These are phyloP conservation scores for Neoitamus cyanurus DNA, from an alignment of 2,888 invertebrate genomes.

Conservation along the genomic window DNA sequence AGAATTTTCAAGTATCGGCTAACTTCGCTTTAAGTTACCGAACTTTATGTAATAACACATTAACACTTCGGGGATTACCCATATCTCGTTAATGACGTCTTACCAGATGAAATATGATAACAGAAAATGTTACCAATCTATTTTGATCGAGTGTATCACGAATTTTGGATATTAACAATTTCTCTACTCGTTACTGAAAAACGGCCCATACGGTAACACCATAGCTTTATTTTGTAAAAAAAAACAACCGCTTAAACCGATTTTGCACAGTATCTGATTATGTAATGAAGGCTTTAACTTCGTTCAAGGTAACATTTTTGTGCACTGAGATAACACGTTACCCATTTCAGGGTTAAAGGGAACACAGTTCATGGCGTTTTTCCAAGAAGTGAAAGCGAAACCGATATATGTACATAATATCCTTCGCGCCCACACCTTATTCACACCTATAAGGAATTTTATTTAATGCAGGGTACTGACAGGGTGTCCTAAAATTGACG, in stretches of 20 bases:
- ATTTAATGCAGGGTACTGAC: too few species aligned
- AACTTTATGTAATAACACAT: background rate
- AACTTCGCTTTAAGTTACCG: background rate
- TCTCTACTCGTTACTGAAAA: background rate
- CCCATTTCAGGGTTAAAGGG: background rate
- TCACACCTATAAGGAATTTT: too few species aligned
- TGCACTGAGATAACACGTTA: background rate
- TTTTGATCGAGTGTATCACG: too few species aligned
- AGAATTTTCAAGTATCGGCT: background rate
- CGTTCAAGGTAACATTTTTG: background rate
- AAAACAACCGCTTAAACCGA: background rate
- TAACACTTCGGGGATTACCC: background rate
- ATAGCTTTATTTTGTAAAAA: background rate
- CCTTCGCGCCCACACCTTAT: too few species aligned
- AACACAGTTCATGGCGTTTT: background rate
- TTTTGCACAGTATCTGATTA: background rate
- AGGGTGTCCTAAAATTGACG: too few species aligned
- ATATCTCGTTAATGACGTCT: background rate
- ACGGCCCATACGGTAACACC: background rate
- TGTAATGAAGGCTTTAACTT: background rate
- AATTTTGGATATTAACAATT: too few species aligned
- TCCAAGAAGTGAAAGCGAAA: too few species aligned
- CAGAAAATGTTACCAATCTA: too few species aligned
- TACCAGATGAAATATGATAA: background rate
- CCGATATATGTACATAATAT: too few species aligned